Evolutionary conservation across 2,113 vertebrate species (phyloP).

Genomic region (Charadrius vociferus): DNA sequence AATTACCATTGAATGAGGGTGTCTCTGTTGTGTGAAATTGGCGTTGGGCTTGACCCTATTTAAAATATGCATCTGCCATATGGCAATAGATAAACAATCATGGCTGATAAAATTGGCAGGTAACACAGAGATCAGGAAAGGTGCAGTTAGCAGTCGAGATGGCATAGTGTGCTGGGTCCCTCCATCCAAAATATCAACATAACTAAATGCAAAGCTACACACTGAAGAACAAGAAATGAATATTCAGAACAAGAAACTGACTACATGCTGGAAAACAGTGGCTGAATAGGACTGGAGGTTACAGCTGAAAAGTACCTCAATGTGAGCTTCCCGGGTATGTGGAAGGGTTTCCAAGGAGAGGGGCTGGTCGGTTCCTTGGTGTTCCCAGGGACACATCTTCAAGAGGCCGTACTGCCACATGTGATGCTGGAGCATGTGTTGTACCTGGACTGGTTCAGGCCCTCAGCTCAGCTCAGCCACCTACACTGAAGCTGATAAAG

Average conservation of each 20-base stretch:
- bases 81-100: neutral
- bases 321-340: neutral
- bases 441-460: neutral
- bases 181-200: neutral
- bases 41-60: neutral
- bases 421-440: neutral
- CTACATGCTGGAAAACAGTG: neutral
- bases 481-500: neutral
- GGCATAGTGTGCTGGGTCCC: neutral
- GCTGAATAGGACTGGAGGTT: neutral
- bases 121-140: neutral
- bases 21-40: neutral
- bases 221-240: neutral
- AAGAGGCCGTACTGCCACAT: fast-evolving
- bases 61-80: neutral
- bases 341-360: neutral
- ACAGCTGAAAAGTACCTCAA: neutral
- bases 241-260: neutral
- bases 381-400: neutral
- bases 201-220: neutral
- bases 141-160: fast-evolving
- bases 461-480: neutral
- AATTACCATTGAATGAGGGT: neutral
- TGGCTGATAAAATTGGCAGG: neutral
- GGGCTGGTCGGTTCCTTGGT: neutral